These are phyloP conservation scores for Cyclopterus lumpus DNA, from an alignment of 2,797 vertebrate genomes.

Conservation along the genomic window DNA sequence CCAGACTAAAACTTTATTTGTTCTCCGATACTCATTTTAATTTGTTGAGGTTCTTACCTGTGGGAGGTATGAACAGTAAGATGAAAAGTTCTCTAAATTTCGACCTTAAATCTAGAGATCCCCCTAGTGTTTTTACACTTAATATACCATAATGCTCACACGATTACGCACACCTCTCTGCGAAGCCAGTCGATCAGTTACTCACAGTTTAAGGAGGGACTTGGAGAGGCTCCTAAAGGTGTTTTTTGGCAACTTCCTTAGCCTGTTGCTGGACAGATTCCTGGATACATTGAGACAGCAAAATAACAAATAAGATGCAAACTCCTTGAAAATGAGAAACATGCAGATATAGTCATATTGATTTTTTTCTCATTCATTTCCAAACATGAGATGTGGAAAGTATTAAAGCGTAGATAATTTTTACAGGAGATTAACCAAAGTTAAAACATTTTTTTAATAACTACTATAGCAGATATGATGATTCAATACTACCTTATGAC, in stretches of 20 bases:
- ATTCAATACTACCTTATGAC: background rate
- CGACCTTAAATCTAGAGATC: background rate
- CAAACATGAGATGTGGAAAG: background rate
- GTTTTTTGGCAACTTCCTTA: conserved; percentile 77
- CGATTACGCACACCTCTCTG: background rate
- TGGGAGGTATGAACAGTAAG: background rate
- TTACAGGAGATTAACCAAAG: background rate
- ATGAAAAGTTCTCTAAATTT: conserved; percentile 3
- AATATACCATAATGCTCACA: conserved; percentile 3
- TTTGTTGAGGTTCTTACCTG: background rate
- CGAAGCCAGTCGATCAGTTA: conserved; percentile 2
- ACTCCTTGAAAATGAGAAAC: background rate
- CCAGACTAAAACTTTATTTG: background rate
- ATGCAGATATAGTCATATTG: background rate
- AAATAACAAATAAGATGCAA: background rate
- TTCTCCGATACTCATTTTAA: background rate
- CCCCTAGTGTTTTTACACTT: background rate
- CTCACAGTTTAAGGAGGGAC: conserved; percentile 85
- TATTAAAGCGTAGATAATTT: background rate
- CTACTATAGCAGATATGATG: background rate
- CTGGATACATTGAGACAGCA: conserved; percentile 63
- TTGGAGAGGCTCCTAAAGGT: conserved; percentile 82
- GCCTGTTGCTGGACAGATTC: conserved; percentile 84
- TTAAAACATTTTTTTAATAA: background rate
- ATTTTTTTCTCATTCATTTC: background rate